Conservation (phyloP, 2,797 vertebrate genomes). For the Serranus cabrilla region DNA sequence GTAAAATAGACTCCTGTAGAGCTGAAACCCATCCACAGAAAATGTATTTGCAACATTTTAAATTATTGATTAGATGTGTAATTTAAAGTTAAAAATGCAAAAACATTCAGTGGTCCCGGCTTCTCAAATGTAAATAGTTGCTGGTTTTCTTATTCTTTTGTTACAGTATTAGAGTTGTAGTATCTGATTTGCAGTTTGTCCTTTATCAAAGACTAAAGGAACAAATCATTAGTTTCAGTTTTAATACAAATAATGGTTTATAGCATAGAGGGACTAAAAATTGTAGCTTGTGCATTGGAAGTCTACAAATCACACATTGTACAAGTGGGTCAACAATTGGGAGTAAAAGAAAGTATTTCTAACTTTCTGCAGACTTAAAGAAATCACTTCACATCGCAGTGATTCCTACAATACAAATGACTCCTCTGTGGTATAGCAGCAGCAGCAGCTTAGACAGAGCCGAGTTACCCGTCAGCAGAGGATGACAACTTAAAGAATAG, state of each 20-base stretch:
- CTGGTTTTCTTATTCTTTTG: not conserved
- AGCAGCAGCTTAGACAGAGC: conserved; percentile 3
- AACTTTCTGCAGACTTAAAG: not conserved
- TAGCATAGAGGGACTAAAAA: not conserved
- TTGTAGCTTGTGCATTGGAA: not conserved
- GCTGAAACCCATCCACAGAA: not conserved
- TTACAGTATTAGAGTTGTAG: not conserved
- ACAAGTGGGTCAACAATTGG: not conserved
- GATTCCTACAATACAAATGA: not conserved
- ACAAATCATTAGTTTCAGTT: not conserved
- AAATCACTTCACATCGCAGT: not conserved
- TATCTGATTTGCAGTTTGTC: not conserved
- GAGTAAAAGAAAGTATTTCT: not conserved
- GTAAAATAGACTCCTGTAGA: not conserved
- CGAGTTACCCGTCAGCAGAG: not conserved
- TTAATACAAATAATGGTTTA: not conserved
- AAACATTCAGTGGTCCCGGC: conserved; percentile 1
- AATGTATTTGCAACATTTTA: no score
- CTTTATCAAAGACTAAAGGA: not conserved
- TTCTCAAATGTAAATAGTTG: not conserved
- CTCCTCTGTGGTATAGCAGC: not conserved
- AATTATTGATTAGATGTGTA: no score
- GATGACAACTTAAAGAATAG: conserved; percentile 9
- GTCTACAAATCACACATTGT: not conserved
- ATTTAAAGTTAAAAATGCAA: not conserved